phyloP scores from a whole-genome alignment of 2,797 vertebrate genomes.

The Synaphobranchus kaupii region DNA sequence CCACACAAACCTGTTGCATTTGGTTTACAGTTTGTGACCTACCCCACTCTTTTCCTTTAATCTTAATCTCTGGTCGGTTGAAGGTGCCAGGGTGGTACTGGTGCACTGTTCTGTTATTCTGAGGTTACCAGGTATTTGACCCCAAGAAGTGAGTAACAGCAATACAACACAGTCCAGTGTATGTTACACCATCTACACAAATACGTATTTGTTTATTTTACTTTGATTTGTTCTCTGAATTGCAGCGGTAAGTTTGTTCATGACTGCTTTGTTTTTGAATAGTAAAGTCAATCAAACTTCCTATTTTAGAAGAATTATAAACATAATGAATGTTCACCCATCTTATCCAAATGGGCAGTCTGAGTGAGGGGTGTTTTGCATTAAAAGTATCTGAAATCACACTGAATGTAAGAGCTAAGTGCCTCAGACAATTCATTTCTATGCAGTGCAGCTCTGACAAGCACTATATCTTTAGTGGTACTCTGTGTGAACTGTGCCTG shows the following conservation, averaged over 20 bases:
- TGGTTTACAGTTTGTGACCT: no score
- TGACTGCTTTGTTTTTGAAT: not conserved
- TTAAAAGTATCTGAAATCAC: not conserved
- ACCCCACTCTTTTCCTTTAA: no score
- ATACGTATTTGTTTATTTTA: not conserved
- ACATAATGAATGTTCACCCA: constrained; percentile 43
- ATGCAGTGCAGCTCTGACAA: not conserved
- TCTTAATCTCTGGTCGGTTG: no score
- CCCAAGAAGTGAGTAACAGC: no score
- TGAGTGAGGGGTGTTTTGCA: not conserved
- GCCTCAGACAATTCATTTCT: not conserved
- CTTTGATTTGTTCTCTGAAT: not conserved
- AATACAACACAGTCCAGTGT: no score
- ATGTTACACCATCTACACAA: not conserved
- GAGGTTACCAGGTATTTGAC: no score
- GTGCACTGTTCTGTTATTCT: no score
- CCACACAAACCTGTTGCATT: no score
- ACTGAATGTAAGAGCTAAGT: not conserved
- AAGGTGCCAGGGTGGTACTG: no score
- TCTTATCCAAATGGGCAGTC: constrained; percentile 27
- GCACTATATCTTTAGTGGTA: constrained; percentile 2
- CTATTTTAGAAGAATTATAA: not conserved
- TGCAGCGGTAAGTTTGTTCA: not conserved
- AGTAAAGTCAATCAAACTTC: not conserved
- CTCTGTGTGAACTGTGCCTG: not conserved